Evolutionary conservation across 2,797 vertebrate species (phyloP).

Genomic region (Tokudaia tokunoshimensis): DNA sequence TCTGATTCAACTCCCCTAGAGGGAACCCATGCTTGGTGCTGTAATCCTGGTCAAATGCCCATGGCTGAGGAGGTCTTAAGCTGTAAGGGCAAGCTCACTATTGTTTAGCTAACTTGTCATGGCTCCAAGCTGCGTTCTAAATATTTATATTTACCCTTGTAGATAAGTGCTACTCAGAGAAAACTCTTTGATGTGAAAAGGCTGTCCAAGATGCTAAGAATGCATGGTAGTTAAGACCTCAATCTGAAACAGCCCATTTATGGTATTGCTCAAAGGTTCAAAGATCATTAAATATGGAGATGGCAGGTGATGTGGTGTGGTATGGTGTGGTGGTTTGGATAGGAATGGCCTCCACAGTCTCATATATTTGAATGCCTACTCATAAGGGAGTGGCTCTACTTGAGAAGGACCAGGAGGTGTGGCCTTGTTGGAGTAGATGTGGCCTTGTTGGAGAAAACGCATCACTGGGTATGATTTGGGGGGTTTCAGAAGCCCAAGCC

Average conservation of each 20-base stretch:
- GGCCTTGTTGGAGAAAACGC: background rate
- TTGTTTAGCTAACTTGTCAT: background rate
- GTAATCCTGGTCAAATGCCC: background rate
- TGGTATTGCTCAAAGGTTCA: too few relatives aligned
- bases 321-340: background rate
- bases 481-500: background rate
- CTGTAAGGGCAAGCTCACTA: background rate
- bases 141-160: background rate
- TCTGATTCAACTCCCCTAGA: background rate
- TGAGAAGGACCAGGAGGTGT: background rate
- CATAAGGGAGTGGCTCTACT: background rate
- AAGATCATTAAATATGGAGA: background rate
- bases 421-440: background rate
- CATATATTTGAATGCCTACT: background rate
- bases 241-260: background rate
- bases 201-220: background rate
- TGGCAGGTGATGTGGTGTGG: background rate
- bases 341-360: background rate
- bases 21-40: background rate
- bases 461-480: background rate
- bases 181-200: background rate
- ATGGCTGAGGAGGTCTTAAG: background rate
- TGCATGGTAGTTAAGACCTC: background rate
- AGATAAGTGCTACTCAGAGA: background rate
- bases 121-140: background rate